Base-by-base conservation (phyloP, 2,888 invertebrate species). In the Apamea sordens region DNA sequence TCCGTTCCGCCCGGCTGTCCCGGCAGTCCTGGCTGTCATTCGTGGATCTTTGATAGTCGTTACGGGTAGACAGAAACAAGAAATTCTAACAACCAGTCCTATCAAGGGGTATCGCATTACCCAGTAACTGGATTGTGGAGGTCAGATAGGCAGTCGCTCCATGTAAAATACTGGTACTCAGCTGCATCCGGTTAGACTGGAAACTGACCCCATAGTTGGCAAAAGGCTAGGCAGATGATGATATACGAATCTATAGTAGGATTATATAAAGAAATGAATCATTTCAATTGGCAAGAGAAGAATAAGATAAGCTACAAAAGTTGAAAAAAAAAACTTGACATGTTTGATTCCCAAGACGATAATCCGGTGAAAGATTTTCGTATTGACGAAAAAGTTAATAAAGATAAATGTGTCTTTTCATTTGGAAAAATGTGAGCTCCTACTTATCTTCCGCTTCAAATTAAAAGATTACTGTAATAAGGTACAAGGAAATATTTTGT, bases 401-500 rank as follows among this genome's bases (percentile, higher is more conserved):
- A 70, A 73, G 83, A 85, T 85, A 36, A 76, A 83, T 85, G 76
- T 76, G 53, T 80, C 11, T 59, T 32, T 53, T 73, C 65, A 75
- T 71, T 64, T 63, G 32, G 41, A 41, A 71, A 83, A 82, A 61
- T n/a, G 24, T 10, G 0, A 70, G 28, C 68, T 24, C 3, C 21
- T 56, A 32, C n/a, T 24, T 44, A 53, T 78, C 36, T 53, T 32
- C 1, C n/a, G 13, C 1, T 41, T 41, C 6, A 56, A 76, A 82
- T 82, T 76, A 80, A 77, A 68, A 68, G n/a, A 76, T 67, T 36
- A 36, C 10, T 32, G 24, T 28, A 36, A 4, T 15, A 8, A 44
- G 21, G 21, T 11, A 4, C 3, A 32, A n/a, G 28, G 13, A 21
- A 74, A 61, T 75, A 36, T 36, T 80, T 67, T n/a, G 2, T 1